Base-by-base conservation (phyloP, 2,888 invertebrate genomes). In the Germaria angustata region DNA sequence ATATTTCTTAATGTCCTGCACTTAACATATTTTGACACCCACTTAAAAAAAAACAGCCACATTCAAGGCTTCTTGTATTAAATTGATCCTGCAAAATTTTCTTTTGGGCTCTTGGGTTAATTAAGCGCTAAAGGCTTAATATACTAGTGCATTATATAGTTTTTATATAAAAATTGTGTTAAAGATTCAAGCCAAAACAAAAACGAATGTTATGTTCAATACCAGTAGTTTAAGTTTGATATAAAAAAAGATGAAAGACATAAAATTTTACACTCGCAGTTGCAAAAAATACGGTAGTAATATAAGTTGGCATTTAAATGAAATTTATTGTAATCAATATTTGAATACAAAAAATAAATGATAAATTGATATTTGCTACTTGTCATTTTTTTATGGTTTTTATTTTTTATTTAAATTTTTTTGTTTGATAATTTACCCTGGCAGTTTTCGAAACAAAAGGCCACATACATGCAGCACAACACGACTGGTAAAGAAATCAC, bases 311-410 rank as follows among this genome's bases (percentile, higher is more conserved):
- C 73, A 49, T 76, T 76, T 72, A 66, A 72, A 36, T 55, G 46
- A 53, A 73, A 76, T 71, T 71, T 41, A 75, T 61, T 32, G 46
- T 53, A 80, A 80, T 46, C 44, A 69, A 69, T 55, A 69, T 55
- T 55, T 69, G 32, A 69, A 55, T 55, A 44, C 32, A 55, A 15
- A 55, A 55, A 46, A n/a, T 41, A 61, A 63, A 82, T 82, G 82
- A 82, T 82, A 46, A 79, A 82, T 82, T 53, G 79, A 75, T 76
- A 66, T 82, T 79, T 59, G 75, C 82, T 82, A 79, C 82, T 76
- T 72, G 79, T 72, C 81, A 81, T 51, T 72, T 68, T 65, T 46
- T 44, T 77, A 32, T 24, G 53, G 17, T 3, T 36, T 65, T 39
- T 22, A 24, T 11, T 28, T 24, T 7, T 24, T 5, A 24, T 4